phyloP scores from a whole-genome alignment of 2,888 invertebrate species.

The Crocallis elinguaria region DNA sequence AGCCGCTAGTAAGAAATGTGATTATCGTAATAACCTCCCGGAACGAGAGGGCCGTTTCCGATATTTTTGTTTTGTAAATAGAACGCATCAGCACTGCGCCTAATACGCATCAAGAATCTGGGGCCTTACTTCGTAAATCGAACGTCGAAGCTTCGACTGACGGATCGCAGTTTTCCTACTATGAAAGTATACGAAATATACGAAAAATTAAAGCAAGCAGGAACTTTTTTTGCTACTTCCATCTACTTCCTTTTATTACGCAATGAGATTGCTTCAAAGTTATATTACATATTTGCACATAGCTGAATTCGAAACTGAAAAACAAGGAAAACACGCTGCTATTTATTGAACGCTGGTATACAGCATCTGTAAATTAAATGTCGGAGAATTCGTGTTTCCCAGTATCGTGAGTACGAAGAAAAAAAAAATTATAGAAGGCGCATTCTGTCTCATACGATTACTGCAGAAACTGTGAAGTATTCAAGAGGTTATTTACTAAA shows the following conservation, averaged over 20 bases:
- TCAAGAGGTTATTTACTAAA: background rate
- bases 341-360: too few species aligned
- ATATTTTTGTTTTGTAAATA: slow-evolving; percentile 61
- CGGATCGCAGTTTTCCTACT: too few species aligned
- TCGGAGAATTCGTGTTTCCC: background rate
- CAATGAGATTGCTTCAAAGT: background rate
- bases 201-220: too few species aligned
- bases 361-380: too few species aligned
- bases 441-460: background rate
- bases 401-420: background rate
- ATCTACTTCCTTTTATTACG: background rate
- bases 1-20: slow-evolving; percentile 76
- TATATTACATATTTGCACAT: too few species aligned
- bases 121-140: too few species aligned
- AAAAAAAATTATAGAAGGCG: background rate
- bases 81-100: slow-evolving; percentile 33
- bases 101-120: background rate
- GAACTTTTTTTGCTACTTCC: background rate
- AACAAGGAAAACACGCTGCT: background rate
- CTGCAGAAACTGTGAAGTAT: background rate
- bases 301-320: background rate
- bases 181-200: too few species aligned
- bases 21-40: slow-evolving; percentile 81
- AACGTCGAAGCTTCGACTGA: too few species aligned
- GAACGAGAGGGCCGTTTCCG: slow-evolving; percentile 69